Evolutionary conservation across 2,888 invertebrate genomes (phyloP).

Genomic region (Microplitis manilae): DNA sequence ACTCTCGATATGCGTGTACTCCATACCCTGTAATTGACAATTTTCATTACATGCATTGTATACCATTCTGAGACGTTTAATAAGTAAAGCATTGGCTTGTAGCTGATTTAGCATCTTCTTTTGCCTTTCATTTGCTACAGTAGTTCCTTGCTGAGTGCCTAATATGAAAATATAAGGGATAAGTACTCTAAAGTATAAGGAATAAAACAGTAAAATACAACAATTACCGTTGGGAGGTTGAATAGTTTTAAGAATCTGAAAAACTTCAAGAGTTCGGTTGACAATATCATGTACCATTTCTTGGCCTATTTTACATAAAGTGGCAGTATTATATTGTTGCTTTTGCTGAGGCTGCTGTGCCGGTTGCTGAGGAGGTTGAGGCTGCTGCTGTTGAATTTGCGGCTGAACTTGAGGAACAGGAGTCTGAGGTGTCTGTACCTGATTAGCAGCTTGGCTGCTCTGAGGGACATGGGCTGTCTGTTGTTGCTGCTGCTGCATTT

Average conservation of each 20-base stretch:
- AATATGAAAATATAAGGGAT: constrained; percentile 33
- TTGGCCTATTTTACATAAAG: constrained; percentile 90
- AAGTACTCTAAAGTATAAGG: neutral
- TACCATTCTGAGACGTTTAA: constrained; percentile 88
- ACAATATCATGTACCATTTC: constrained; percentile 97
- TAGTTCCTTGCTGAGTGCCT: constrained; percentile 81
- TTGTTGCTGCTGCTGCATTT: constrained; percentile 65
- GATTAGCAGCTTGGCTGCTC: constrained; percentile 61
- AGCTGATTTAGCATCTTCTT: constrained; percentile 91
- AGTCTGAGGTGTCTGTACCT: constrained; percentile 62
- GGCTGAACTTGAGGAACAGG: constrained; percentile 69
- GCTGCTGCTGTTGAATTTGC: constrained; percentile 56
- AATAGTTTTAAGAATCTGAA: constrained; percentile 87
- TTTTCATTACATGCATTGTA: constrained; percentile 95
- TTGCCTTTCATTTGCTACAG: constrained; percentile 86
- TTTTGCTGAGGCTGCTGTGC: constrained; percentile 68
- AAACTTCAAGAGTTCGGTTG: constrained; percentile 90
- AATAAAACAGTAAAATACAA: neutral
- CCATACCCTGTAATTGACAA: constrained; percentile 89
- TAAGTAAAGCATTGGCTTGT: constrained; percentile 84
- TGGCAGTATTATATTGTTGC: constrained; percentile 89
- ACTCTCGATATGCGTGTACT: constrained; percentile 93
- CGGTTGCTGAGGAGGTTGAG: constrained; percentile 62
- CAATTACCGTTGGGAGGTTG: constrained; percentile 81
- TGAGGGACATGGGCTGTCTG: constrained; percentile 66